Conservation (phyloP, 2,113 vertebrate species). For the Syngnathus floridae region DNA sequence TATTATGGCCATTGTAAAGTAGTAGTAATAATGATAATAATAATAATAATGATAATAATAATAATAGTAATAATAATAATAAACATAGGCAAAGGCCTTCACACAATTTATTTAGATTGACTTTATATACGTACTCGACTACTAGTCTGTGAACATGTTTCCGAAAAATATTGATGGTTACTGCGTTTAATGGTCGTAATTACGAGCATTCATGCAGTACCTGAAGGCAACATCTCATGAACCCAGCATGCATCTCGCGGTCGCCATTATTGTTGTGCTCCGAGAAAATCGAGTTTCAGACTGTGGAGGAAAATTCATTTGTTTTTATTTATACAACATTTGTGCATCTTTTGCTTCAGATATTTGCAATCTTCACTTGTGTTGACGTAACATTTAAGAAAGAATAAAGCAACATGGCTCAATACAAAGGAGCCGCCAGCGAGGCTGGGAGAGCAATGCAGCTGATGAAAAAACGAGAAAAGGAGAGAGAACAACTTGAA, state of each 20-base stretch:
- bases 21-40: too few species aligned
- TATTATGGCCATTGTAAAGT: too few species aligned
- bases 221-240: background rate
- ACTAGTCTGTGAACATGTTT: too few species aligned
- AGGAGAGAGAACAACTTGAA: slow-evolving; percentile 82
- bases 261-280: slow-evolving; percentile 57
- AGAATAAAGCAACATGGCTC: slow-evolving; percentile 70
- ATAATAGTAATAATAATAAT: too few species aligned
- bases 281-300: background rate
- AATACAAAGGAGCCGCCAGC: slow-evolving; percentile 88
- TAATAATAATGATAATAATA: too few species aligned
- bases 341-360: background rate
- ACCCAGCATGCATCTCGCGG: slow-evolving; percentile 40
- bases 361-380: background rate
- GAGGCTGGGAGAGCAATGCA: slow-evolving; percentile 89
- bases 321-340: background rate
- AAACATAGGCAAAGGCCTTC: too few species aligned
- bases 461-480: slow-evolving; percentile 85
- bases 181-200: background rate
- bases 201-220: background rate
- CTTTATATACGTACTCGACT: too few species aligned
- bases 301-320: background rate
- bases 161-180: background rate
- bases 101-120: too few species aligned
- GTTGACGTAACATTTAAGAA: background rate